Evolutionary conservation across 2,888 invertebrate genomes (phyloP).

Genomic region (Lasiommata megera): DNA sequence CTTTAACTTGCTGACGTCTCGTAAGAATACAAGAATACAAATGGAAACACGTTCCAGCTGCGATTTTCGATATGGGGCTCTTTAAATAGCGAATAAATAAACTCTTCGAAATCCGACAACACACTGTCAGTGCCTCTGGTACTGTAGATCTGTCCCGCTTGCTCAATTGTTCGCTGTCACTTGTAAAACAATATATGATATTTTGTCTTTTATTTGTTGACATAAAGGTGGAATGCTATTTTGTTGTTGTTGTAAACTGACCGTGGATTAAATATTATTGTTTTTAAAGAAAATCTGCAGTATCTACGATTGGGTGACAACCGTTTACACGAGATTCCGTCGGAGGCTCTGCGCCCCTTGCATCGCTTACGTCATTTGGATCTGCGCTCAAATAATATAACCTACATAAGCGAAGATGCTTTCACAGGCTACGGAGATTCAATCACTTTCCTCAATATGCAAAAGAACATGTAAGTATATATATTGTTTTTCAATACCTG

Average conservation of each 20-base stretch:
- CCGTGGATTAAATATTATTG: neutral
- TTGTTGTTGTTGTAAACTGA: neutral
- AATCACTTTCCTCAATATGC: conserved; percentile 94
- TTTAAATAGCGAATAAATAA: too few species aligned
- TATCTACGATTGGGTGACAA: conserved; percentile 95
- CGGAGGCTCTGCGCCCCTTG: conserved; percentile 89
- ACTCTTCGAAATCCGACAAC: too few species aligned
- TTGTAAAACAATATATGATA: too few species aligned
- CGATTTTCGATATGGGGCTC: too few species aligned
- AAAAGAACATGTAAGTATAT: conserved; percentile 92
- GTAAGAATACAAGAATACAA: too few species aligned
- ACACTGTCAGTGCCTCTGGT: too few species aligned
- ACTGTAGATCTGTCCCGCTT: too few species aligned
- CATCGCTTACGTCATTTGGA: conserved; percentile 94
- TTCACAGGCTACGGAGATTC: conserved; percentile 94
- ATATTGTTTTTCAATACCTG: neutral
- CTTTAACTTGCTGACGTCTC: too few species aligned
- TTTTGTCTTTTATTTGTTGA: too few species aligned
- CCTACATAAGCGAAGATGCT: conserved; percentile 90
- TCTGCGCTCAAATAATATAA: conserved; percentile 93
- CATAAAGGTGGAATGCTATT: too few species aligned
- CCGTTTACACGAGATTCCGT: conserved; percentile 91
- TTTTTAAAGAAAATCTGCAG: conserved; percentile 89
- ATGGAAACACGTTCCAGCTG: too few species aligned
- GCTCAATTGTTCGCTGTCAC: too few species aligned